Evolutionary conservation across 2,888 invertebrate genomes (phyloP), one percentile per base, ranked within the genome.

Genomic region (Drosophila maculinotata): DNA sequence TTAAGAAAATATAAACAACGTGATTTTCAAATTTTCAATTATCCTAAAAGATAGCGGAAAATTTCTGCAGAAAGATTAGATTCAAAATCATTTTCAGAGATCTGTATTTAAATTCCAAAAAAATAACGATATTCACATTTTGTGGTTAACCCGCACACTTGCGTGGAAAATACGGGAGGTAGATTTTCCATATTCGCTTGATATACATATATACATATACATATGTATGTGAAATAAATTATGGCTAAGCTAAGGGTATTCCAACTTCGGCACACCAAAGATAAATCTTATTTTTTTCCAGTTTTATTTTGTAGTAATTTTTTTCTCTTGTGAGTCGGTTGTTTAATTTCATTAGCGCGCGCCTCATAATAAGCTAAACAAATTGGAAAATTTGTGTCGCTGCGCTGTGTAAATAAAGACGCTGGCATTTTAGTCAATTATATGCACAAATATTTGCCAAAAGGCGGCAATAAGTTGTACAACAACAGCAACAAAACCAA

Each of bases 361-460:
- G 36, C 25, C 54, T 56, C 56, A 66, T 83, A 83, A 83, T 76
- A 58, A 69, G 59, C 52, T 83, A 70, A 71, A 47, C 63, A 86
- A 83, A 83, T 83, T 79, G 80, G 74, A 83, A 74, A 80, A 76
- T 74, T 76, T 77, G 63, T 64, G 48, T 66, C 49, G 58, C 26
- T 41, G 30, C 25, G 36, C 36, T 41, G 23, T 10, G 71, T 33
- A 52, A 56, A 56, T 59, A 65, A 52, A 56, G 8, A 30, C 10
- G 35, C 20, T 41, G 33, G 31, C 49, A 51, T 56, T 71, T 76
- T 71, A 71, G 81, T 81, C 75, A 87, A 81, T 81, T 75, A 84
- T 78, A 81, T 77, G 67, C 44, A 69, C 57, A 81, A 87, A 81
- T 87, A 86, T 81, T 84, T 72, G 48, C 57, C 20, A 15, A 42